These are phyloP conservation scores for Sinohyriopsis cumingii DNA, from an alignment of 2,888 invertebrate species.

Conservation along the genomic window DNA sequence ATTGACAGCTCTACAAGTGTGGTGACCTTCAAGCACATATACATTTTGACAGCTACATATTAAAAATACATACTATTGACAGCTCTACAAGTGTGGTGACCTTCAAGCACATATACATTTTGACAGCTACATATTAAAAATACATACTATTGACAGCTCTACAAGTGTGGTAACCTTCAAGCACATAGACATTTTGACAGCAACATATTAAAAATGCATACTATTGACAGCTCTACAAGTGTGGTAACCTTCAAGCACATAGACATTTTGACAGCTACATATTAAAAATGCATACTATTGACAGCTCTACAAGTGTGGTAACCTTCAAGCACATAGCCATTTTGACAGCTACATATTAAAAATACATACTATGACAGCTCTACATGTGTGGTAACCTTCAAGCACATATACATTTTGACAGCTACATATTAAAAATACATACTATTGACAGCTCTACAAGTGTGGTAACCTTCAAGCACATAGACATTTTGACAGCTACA, in stretches of 20 bases:
- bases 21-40: constrained; percentile 78
- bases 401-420: constrained; percentile 84
- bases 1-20: constrained; percentile 66
- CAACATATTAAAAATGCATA: constrained; percentile 77
- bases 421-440: constrained; percentile 29
- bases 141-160: constrained; percentile 64
- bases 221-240: constrained; percentile 56
- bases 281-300: constrained; percentile 58
- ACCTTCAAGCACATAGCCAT: constrained; percentile 80
- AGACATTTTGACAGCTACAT: constrained; percentile 82
- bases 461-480: constrained; percentile 75
- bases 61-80: constrained; percentile 6
- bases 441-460: constrained; percentile 59
- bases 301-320: constrained; percentile 72
- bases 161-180: constrained; percentile 75
- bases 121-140: constrained; percentile 74
- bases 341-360: constrained; percentile 82
- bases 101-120: constrained; percentile 81
- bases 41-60: constrained; percentile 86
- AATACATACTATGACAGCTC: constrained; percentile 35
- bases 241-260: constrained; percentile 77
- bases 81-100: constrained; percentile 72
- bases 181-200: constrained; percentile 85
- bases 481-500: constrained; percentile 83
- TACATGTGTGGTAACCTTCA: constrained; percentile 73